Evolutionary conservation across 1,140 invertebrate genomes (phyloP), one percentile per base, ranked within the genome.

Genomic region (Drosophila pachea): DNA sequence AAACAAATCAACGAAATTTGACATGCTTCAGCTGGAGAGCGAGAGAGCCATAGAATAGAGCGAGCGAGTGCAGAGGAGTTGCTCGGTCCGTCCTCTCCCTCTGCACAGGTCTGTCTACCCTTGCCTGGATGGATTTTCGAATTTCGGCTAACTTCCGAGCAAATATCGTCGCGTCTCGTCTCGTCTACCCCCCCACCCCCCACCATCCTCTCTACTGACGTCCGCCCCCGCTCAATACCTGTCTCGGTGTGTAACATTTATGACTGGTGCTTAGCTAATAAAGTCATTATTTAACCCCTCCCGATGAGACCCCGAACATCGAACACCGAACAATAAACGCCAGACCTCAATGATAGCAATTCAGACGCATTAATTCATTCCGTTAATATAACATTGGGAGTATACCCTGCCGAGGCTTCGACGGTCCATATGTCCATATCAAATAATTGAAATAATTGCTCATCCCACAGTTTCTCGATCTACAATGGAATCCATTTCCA

Each of bases 1-100:
- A 86, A 88, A 88, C 87, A 88, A 88, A 88, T 88, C 87, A 84
- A 78, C 50, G 43, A 55, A 42, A 74, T 63, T 8, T 49, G 40
- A 49, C 54, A 54, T 32, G 33, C n/a, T 22, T 22, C 22, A 22
- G 22, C 22, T 22, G 22, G 22, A 22, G 22, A 22, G 22, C 22
- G 22, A 22, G 22, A 22, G 22, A 22, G 22, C 22, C 1, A 3
- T 3, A 22, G 22, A 22, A 3, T 3, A 22, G 22, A 22, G 22
- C 22, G 22, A 22, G 22, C 1, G 22, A 22, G 22, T 2, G 22
- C 22, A 22, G 22, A 22, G 22, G 22, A 22, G 22, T 3, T 22
- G 22, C 32, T 14, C 22, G 9, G 1, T 1, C 9, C 55, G 5
- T 29, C 43, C 54, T 16, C 32, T 7, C 35, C 4, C 12, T 7